Evolutionary conservation across 1,140 invertebrate genomes (phyloP), one percentile per base, ranked within the genome.

Genomic region (Aporrectodea caliginosa): DNA sequence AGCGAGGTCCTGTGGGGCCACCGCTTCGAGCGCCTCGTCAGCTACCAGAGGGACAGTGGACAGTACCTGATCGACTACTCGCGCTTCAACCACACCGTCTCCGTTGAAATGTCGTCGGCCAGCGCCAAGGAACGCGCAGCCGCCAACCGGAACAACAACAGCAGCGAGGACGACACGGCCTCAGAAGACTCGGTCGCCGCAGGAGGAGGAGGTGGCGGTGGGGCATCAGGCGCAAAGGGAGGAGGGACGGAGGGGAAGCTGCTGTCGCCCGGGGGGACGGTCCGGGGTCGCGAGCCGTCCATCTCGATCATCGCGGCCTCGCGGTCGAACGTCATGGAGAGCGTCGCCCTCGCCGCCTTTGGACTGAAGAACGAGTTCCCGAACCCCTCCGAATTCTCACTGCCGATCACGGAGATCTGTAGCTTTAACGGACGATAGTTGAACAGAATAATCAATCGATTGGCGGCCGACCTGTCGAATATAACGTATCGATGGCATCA

Each of bases 31-130:
- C 73, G 22, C 2, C 73, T 75, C 12, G 34, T 75, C n/a, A 75
- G 22, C 16, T 31, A 33, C 30, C 30, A 75, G 34, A 14, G n/a
- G 30, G n/a, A 22, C 30, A 35, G 31, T 16, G 73, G 82, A 69
- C 69, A 74, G 27, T 83, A 83, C 35, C 58, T 81, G 69, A 78
- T 83, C 33, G 82, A 83, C 73, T 83, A 83, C 69, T 71, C 79
- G 68, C 43, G 75, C 31, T 83, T 83, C 70, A 73, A 83, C 69
- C 22, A 32, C 27, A 83, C 82, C 22, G 31, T 30, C 2, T 43
- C 35, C 22, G 29, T 72, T 31, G 27, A n/a, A n/a, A 78, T 27
- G 69, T 72, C 68, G 6, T 6, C 22, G 6, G 2, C 6, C 69
- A 78, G 76, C 33, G 76, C 76, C 35, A 72, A 30, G 69, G 76